Evolutionary conservation across 2,113 vertebrate species (phyloP).

Genomic region (Diadophis punctatus): DNA sequence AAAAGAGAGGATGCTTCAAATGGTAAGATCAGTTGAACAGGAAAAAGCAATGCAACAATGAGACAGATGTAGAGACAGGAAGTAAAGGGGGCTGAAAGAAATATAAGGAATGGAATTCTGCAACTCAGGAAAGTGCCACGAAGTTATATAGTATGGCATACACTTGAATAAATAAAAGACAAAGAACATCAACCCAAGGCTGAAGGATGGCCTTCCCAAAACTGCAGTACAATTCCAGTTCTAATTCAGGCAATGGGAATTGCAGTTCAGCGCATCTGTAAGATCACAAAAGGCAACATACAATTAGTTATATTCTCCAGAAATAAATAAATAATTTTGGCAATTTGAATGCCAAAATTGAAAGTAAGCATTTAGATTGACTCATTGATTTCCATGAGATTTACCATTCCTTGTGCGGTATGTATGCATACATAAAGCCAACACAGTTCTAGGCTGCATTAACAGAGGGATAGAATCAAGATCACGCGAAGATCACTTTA

Average conservation of each 20-base stretch:
- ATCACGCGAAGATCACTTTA: too few species aligned
- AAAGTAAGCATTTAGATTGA: neutral
- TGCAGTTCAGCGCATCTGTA: neutral
- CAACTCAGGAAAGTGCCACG: neutral
- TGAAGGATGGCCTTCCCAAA: neutral
- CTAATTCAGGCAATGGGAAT: neutral
- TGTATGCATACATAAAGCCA: neutral
- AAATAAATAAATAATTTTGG: neutral
- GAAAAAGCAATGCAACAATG: neutral
- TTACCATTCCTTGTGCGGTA: neutral
- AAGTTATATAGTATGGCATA: neutral
- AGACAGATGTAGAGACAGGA: neutral
- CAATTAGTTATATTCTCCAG: neutral
- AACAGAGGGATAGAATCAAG: too few species aligned
- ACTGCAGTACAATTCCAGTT: neutral
- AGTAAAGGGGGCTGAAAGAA: neutral
- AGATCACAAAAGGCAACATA: neutral
- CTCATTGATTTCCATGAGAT: neutral
- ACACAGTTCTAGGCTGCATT: too few species aligned
- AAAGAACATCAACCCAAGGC: neutral
- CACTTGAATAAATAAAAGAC: neutral
- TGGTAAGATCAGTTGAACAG: neutral
- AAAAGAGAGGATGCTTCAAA: neutral
- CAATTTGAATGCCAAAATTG: neutral
- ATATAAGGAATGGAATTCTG: neutral